Conservation (phyloP, 2,113 vertebrate species). For the Rhinolophus sinicus region DNA sequence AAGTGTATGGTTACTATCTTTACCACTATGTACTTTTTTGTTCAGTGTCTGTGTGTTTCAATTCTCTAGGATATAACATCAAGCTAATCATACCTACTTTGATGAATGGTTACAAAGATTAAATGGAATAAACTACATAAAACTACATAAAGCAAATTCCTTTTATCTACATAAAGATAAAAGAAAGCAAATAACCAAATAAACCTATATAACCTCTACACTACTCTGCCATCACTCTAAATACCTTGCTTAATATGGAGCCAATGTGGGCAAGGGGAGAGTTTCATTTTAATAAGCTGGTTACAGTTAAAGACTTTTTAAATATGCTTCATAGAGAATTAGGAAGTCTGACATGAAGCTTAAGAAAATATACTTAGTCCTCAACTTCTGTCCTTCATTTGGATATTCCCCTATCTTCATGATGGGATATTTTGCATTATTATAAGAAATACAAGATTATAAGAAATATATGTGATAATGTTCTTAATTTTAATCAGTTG, state of each 20-base stretch:
- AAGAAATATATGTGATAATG: not conserved
- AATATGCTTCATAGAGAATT: not conserved
- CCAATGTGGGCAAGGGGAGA: not conserved
- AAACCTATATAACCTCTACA: not conserved
- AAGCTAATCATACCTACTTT: not conserved
- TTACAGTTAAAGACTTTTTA: not conserved
- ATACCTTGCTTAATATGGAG: not conserved
- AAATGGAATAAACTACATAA: not conserved
- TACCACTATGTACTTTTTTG: not conserved
- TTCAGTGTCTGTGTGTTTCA: not conserved
- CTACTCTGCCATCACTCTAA: not conserved
- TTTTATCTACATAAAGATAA: too few relatives aligned
- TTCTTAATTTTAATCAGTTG: constrained; percentile 43
- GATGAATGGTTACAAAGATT: not conserved
- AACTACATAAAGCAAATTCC: not conserved
- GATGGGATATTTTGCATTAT: not conserved
- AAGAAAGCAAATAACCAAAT: not conserved
- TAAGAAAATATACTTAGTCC: not conserved
- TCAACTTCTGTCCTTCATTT: not conserved
- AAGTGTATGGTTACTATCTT: not conserved
- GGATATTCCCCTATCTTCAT: not conserved
- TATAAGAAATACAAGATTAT: not conserved
- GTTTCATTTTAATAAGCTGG: not conserved
- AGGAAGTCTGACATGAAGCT: not conserved
- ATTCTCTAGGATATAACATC: not conserved